A percentile compares a stretch with the other conserved stretches of the same genome.
phyloP scores from a whole-genome alignment of 2,113 vertebrate species.

The Oreotrochilus melanogaster region DNA sequence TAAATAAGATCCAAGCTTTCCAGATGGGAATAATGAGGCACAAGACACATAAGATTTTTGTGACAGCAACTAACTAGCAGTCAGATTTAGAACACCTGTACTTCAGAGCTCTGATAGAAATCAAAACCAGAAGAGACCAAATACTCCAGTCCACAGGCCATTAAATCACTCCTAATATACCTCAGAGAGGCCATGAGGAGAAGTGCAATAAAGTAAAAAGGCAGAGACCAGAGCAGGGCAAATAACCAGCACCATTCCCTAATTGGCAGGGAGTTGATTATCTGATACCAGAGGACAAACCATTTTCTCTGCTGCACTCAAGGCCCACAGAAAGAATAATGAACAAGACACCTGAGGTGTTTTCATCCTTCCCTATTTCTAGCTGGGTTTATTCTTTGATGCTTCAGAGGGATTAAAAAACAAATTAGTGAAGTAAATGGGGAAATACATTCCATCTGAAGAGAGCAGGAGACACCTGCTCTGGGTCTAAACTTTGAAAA shows the following conservation, averaged over 20 bases:
- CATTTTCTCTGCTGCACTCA: not conserved
- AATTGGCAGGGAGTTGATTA: not conserved
- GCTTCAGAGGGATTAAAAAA: not conserved
- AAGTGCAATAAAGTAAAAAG: not conserved
- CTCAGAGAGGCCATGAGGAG: not conserved
- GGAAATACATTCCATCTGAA: not conserved
- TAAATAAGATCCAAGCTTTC: not conserved
- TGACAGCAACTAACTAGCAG: not conserved
- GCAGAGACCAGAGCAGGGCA: not conserved
- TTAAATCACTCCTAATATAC: not conserved
- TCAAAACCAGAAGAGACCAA: not conserved
- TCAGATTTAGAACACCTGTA: not conserved
- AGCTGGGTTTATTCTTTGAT: not conserved
- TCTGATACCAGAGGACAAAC: not conserved
- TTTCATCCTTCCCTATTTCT: not conserved
- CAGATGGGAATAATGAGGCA: not conserved
- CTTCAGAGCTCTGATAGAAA: not conserved
- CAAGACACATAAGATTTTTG: rapidly evolving
- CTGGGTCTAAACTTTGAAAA: not conserved
- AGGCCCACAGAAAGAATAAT: not conserved
- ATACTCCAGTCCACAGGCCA: not conserved
- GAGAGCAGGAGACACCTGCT: not conserved
- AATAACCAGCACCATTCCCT: not conserved
- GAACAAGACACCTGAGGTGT: not conserved
- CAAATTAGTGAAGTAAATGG: not conserved